Conservation (phyloP, 1,140 invertebrate genomes). For the Philotrypesis tridentata region DNA sequence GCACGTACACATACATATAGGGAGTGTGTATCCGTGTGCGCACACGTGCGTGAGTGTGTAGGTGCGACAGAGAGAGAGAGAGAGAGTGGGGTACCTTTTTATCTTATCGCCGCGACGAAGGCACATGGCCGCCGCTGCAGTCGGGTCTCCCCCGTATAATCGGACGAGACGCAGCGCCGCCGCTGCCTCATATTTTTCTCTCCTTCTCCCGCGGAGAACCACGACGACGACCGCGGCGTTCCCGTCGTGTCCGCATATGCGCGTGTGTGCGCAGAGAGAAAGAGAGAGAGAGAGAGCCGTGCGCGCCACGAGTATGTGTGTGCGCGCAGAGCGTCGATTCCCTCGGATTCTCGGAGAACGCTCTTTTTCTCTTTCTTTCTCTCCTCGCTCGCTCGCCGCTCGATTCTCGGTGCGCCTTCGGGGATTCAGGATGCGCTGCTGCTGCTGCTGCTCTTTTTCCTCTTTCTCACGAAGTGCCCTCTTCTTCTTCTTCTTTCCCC, state of each 20-base stretch:
- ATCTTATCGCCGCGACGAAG: conserved; percentile 39
- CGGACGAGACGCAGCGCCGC: conserved; percentile 39
- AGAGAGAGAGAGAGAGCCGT: too few relatives aligned
- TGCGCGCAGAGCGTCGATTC: conserved; percentile 19
- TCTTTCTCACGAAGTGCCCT: conserved; percentile 25
- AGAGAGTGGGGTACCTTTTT: conserved; percentile 47
- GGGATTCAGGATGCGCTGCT: conserved; percentile 32
- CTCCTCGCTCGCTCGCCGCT: background rate
- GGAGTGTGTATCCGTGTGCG: background rate
- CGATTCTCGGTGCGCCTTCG: background rate
- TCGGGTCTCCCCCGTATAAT: conserved; percentile 15
- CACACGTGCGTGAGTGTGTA: background rate
- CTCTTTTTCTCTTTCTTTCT: conserved; percentile 20
- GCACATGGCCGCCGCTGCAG: conserved; percentile 11
- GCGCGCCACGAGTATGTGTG: background rate
- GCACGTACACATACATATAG: background rate
- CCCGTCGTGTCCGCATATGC: too few relatives aligned
- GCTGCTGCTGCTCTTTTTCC: conserved; percentile 9
- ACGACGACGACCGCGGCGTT: too few relatives aligned
- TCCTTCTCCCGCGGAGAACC: background rate
- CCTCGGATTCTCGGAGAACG: conserved; percentile 42
- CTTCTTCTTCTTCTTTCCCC: conserved; percentile 5
- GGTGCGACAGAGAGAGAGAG: background rate
- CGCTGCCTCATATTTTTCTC: background rate
- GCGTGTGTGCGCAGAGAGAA: too few relatives aligned